Evolutionary conservation across 2,797 vertebrate genomes (phyloP).

Genomic region (Botia kubotai): DNA sequence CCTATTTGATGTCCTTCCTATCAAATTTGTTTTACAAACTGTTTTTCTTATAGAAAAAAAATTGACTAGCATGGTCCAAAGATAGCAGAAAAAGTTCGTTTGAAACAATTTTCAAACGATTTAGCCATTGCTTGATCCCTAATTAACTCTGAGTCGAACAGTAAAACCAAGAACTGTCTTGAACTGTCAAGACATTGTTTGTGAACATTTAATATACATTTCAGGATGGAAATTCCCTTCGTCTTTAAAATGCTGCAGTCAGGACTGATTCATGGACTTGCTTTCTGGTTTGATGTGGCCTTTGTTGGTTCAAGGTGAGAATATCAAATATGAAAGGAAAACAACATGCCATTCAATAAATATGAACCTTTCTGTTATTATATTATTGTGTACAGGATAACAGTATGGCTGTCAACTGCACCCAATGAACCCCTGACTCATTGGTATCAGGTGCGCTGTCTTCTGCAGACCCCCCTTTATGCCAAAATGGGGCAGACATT

Average conservation of each 20-base stretch:
- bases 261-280: constrained; percentile 82
- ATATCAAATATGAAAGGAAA: neutral
- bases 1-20: too few relatives aligned
- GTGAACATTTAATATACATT: constrained; percentile 10
- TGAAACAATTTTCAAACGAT: too few relatives aligned
- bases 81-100: too few relatives aligned
- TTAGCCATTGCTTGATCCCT: neutral
- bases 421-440: constrained; percentile 82
- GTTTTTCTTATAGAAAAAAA: too few relatives aligned
- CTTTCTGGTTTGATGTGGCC: constrained; percentile 86
- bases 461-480: constrained; percentile 83
- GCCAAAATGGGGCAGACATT: constrained; percentile 82
- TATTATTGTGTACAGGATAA: constrained; percentile 68
- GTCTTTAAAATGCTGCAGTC: constrained; percentile 81
- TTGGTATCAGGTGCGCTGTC: constrained; percentile 83
- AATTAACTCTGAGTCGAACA: neutral
- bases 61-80: too few relatives aligned
- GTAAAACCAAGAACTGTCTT: neutral
- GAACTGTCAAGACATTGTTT: neutral
- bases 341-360: neutral
- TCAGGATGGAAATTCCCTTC: constrained; percentile 84
- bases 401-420: constrained; percentile 83
- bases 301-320: constrained; percentile 80
- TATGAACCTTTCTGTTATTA: neutral
- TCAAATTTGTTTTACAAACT: too few relatives aligned